Base-by-base conservation (phyloP, 2,797 vertebrate genomes). In the Hoplostethus atlanticus region DNA sequence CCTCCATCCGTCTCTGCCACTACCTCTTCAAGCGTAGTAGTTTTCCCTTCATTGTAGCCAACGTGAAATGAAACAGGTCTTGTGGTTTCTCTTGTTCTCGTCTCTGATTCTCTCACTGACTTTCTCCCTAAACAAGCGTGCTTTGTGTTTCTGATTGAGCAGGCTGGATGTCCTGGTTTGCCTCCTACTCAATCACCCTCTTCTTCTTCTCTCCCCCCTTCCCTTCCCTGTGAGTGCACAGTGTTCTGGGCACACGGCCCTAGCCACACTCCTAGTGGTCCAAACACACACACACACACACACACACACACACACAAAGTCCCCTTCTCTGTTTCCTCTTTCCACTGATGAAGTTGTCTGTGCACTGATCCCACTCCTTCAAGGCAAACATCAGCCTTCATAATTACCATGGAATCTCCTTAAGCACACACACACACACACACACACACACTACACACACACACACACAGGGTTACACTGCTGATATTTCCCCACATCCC, bases 131-230 rank as follows among this genome's bases (percentile, higher is more conserved):
- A 87, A 89, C 82, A 84, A 85, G 80, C 69, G 63, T 4, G 67
- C 66, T 75, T 78, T 81, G 77, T 86, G 81, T 86, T 85, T 85
- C 66, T 79, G 68, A 85, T 76, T 83, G 64, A 86, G 77, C 42
- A 0, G n/a, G 34, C 74, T 67, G 46, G 83, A 73, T 77, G 76
- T 76, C 72, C 74, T 73, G 50, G 76, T 73, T 77, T 80, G 71
- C 56, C 62, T 81, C 73, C 71, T 25, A 46, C 81, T 85, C 76
- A 89, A 76, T 83, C 74, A 58, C 12, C 61, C 66, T 72, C 73
- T 78, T 54, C 64, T 84, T 55, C 65, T 56, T 30, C 42, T 55
- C n/a, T 58, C 21, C 36, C 6, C 44, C 58, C 42, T 42, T 57
- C 73, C 46, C 60, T 34, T 68, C 17, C 72, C 16, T 77, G 71